These are phyloP conservation scores for Conops quadrifasciatus DNA, from an alignment of 2,888 invertebrate species.

Conservation along the genomic window DNA sequence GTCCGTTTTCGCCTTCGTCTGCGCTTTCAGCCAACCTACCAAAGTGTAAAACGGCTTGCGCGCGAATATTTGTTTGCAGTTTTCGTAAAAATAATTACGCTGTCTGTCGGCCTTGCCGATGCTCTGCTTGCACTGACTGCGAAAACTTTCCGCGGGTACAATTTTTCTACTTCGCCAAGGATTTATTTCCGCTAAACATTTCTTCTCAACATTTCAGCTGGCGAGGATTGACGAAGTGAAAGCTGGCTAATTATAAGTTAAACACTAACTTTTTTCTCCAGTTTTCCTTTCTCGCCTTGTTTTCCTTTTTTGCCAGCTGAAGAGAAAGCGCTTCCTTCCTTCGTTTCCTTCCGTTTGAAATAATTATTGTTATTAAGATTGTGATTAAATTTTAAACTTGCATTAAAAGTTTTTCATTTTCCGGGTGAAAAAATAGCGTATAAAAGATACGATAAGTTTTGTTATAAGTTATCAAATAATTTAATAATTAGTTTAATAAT, in stretches of 20 bases:
- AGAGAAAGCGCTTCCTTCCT: background rate
- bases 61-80: constrained; percentile 25
- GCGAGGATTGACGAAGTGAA: background rate
- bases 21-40: too few species aligned
- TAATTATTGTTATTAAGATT: constrained; percentile 14
- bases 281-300: too few species aligned
- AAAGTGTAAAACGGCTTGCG: constrained; percentile 17
- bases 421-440: too few species aligned
- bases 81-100: constrained; percentile 21
- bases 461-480: too few species aligned
- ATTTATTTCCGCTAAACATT: too few species aligned
- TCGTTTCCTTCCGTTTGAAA: background rate
- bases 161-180: too few species aligned
- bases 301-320: background rate
- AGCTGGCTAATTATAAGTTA: constrained; percentile 27
- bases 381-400: background rate
- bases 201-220: too few species aligned
- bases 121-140: too few species aligned
- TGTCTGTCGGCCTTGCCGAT: background rate
- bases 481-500: too few species aligned
- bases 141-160: too few species aligned
- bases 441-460: too few species aligned
- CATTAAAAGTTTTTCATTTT: constrained; percentile 4
- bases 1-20: background rate
- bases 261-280: background rate